A percentile compares a stretch with the other conserved stretches of the same genome.
Conservation (phyloP, 2,888 invertebrate species). For the Nesidiocoris tenuis region DNA sequence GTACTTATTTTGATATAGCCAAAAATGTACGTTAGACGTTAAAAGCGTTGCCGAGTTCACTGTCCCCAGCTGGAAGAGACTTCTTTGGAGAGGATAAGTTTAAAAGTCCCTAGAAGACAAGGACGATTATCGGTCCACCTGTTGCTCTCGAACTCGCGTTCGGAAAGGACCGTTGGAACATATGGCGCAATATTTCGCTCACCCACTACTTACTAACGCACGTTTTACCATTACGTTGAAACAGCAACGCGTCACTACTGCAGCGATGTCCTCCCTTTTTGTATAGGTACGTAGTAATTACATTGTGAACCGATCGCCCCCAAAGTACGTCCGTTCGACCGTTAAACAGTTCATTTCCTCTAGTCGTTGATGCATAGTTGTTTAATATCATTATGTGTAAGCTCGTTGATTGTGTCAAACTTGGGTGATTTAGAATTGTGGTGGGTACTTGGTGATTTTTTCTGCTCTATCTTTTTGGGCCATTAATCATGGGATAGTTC, state of each 20-base stretch:
- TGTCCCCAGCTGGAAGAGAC: not conserved
- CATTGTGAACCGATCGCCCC: not conserved
- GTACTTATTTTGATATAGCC: not conserved
- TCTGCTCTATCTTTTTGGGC: too few relatives aligned
- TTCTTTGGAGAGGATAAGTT: not conserved
- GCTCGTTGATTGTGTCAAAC: too few relatives aligned
- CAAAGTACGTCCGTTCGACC: not conserved
- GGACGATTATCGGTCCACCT: not conserved
- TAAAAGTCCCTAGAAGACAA: not conserved
- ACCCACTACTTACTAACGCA: not conserved
- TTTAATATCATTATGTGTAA: too few relatives aligned
- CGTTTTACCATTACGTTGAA: too few relatives aligned
- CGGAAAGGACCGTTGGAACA: not conserved
- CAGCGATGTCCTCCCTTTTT: not conserved
- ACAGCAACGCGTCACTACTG: too few relatives aligned
- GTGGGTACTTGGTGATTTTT: too few relatives aligned
- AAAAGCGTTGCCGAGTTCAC: not conserved
- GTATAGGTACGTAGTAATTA: not conserved
- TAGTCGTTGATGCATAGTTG: too few relatives aligned
- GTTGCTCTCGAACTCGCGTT: not conserved
- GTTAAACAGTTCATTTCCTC: not conserved
- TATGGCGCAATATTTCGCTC: not conserved
- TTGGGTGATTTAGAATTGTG: too few relatives aligned
- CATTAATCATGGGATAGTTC: too few relatives aligned
- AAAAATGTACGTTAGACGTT: too few relatives aligned